These are phyloP conservation scores for Tinamus guttatus DNA, from an alignment of 2,113 vertebrate species.

Conservation along the genomic window DNA sequence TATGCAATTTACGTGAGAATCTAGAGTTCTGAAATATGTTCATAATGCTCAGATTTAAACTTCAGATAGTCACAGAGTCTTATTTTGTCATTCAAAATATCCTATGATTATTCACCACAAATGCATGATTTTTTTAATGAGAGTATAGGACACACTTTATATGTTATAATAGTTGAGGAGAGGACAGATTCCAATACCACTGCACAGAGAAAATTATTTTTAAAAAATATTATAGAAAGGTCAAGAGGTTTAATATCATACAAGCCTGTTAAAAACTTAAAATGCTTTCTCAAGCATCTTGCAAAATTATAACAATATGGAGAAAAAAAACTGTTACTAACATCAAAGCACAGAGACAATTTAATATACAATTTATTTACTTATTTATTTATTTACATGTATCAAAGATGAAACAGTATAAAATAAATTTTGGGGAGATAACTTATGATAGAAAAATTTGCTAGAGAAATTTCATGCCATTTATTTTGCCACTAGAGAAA, in stretches of 20 bases:
- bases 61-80: neutral
- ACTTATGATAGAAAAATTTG: neutral
- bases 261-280: neutral
- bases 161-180: neutral
- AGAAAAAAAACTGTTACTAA: neutral
- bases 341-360: too few relatives aligned
- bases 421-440: neutral
- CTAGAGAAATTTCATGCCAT: neutral
- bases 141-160: neutral
- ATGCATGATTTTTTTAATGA: neutral
- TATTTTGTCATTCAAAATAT: neutral
- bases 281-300: neutral
- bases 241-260: neutral
- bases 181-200: neutral
- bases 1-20: neutral
- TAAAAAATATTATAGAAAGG: neutral
- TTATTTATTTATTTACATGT: neutral
- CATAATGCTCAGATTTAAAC: neutral
- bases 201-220: too few relatives aligned
- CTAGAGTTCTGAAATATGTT: neutral
- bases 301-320: neutral
- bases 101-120: neutral
- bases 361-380: too few relatives aligned
- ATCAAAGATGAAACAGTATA: neutral
- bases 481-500: neutral